These are phyloP conservation scores for Urocolius indicus DNA, from an alignment of 2,113 vertebrate genomes.

Conservation along the genomic window DNA sequence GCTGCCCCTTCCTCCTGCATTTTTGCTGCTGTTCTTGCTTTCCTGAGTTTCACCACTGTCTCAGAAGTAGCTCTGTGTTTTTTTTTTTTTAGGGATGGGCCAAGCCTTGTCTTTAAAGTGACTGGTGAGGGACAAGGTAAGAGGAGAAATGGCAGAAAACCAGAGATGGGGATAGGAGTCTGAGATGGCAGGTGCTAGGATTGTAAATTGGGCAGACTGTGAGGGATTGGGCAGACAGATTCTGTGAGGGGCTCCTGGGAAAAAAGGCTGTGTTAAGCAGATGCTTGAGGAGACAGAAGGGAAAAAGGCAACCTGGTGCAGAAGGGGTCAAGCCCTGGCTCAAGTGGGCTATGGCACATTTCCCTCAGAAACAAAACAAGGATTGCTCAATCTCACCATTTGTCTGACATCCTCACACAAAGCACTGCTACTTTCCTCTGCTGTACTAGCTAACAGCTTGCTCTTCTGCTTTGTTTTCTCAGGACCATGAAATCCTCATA, in stretches of 20 bases:
- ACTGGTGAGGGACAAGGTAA: neutral
- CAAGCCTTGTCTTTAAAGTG: neutral
- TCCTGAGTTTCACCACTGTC: neutral
- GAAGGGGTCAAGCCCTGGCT: neutral
- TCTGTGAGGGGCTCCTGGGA: neutral
- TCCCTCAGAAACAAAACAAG: neutral
- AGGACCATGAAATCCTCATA: neutral
- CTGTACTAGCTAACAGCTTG: neutral
- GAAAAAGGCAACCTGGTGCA: neutral
- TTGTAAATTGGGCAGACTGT: neutral
- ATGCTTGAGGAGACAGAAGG: neutral
- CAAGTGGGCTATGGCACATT: neutral
- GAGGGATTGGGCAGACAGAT: neutral
- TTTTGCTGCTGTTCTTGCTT: neutral
- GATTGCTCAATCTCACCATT: neutral
- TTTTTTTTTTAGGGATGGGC: neutral
- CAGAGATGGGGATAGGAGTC: neutral
- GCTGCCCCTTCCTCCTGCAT: neutral
- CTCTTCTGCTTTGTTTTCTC: neutral
- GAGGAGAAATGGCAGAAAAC: neutral
- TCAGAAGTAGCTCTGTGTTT: neutral
- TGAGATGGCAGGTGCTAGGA: neutral
- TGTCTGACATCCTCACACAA: neutral
- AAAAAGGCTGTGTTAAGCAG: neutral
- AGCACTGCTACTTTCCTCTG: neutral